Percentiles rank a stretch among this genome's conserved stretches.
Evolutionary conservation across 2,797 vertebrate species (phyloP).

Genomic region (Tapera naevia): DNA sequence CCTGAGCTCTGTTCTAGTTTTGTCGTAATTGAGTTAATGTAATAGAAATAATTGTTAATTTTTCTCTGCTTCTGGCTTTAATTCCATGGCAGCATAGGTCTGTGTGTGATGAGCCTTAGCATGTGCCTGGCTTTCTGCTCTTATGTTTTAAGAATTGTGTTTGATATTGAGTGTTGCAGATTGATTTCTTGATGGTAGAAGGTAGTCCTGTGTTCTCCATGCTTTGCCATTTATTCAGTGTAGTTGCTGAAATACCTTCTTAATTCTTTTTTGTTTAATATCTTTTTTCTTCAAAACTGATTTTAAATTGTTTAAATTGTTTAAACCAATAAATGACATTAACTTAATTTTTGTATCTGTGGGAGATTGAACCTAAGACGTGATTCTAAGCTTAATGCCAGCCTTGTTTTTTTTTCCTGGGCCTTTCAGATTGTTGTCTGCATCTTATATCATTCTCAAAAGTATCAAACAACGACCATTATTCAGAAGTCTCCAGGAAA

Average conservation of each 20-base stretch:
- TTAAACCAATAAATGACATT: not conserved
- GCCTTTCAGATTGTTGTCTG: not conserved
- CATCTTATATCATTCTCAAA: not conserved
- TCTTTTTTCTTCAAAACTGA: not conserved
- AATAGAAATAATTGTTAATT: not conserved
- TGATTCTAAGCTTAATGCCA: not conserved
- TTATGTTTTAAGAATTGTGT: not conserved
- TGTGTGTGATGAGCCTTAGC: not conserved
- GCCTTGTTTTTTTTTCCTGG: not conserved
- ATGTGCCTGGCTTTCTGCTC: not conserved
- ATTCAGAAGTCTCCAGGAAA: constrained; percentile 17
- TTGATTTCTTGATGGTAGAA: not conserved
- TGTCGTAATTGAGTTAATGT: not conserved
- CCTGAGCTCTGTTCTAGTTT: not conserved
- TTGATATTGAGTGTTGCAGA: not conserved
- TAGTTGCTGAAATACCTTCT: not conserved
- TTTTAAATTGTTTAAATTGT: not conserved
- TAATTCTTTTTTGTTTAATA: not conserved
- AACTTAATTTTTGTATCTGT: not conserved
- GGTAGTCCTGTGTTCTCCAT: not conserved
- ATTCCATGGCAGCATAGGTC: not conserved
- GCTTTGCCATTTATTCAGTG: not conserved
- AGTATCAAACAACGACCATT: not conserved
- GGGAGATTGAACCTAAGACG: not conserved
- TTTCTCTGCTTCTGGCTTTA: not conserved